Percentiles rank a stretch among this genome's conserved stretches.
Evolutionary conservation across 2,113 vertebrate genomes (phyloP).

Genomic region (Amphilophus citrinellus): DNA sequence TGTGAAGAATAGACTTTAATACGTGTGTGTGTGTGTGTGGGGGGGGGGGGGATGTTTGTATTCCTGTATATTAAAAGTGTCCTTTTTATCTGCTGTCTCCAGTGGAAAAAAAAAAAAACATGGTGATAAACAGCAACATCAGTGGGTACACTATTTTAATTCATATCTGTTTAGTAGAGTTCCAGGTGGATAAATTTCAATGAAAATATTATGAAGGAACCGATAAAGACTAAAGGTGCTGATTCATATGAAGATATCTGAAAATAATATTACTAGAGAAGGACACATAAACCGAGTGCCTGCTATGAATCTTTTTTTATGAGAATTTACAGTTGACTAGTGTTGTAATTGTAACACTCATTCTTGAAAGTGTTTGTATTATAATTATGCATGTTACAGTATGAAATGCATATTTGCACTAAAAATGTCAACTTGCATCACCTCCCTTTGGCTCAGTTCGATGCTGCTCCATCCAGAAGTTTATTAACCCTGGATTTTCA

Average conservation of each 20-base stretch:
- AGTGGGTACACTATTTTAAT: neutral
- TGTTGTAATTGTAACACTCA: neutral
- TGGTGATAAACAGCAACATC: neutral
- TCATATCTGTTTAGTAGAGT: neutral
- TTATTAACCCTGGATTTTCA: neutral
- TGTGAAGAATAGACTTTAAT: slow-evolving; percentile 39
- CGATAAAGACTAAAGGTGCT: neutral
- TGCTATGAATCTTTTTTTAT: neutral
- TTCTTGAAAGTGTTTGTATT: neutral
- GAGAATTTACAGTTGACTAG: neutral
- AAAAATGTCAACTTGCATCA: neutral
- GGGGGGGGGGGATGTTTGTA: slow-evolving; percentile 4
- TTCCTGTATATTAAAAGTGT: neutral
- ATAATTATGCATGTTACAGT: neutral
- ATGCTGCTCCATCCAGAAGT: neutral
- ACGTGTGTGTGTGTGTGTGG: neutral
- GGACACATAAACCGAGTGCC: neutral
- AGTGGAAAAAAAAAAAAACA: neutral
- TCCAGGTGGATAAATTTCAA: neutral
- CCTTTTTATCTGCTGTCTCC: slow-evolving; percentile 22
- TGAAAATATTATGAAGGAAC: neutral
- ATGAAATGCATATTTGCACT: neutral
- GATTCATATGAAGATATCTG: neutral
- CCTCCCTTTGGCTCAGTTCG: neutral
- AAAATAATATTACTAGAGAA: neutral